A percentile compares a stretch with the other conserved stretches of the same genome.
Conservation (phyloP, 2,797 vertebrate genomes). For the Alouatta caraya region DNA sequence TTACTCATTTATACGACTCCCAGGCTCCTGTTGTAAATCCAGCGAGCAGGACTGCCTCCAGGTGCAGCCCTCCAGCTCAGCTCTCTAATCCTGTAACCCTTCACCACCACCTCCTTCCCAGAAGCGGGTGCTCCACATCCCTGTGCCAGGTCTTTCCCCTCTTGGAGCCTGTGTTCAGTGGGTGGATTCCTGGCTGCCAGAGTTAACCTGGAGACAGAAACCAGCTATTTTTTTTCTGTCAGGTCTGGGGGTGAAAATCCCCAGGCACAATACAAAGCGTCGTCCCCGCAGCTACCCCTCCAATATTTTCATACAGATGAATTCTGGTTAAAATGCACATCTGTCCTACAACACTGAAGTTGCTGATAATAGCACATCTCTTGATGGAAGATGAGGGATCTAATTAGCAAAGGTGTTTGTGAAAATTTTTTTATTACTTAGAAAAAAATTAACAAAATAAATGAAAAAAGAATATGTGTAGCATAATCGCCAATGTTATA, state of each 20-base stretch:
- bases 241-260: background rate
- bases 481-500: background rate
- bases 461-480: background rate
- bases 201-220: background rate
- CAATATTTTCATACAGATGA: background rate
- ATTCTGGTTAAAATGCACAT: background rate
- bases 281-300: background rate
- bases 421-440: background rate
- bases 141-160: background rate
- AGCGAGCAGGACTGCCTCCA: constrained; percentile 74
- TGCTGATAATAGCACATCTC: background rate
- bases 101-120: background rate
- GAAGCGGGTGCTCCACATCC: constrained; percentile 43
- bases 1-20: constrained; percentile 85
- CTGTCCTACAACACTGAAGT: background rate
- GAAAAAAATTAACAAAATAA: background rate
- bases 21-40: constrained; percentile 82
- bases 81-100: constrained; percentile 74
- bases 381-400: background rate
- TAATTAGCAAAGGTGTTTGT: background rate
- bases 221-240: background rate
- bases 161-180: background rate
- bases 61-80: constrained; percentile 76
- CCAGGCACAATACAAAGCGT: background rate
- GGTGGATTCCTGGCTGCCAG: background rate